These are phyloP conservation scores for Lonchura striata DNA, from an alignment of 2,113 vertebrate species.

Conservation along the genomic window DNA sequence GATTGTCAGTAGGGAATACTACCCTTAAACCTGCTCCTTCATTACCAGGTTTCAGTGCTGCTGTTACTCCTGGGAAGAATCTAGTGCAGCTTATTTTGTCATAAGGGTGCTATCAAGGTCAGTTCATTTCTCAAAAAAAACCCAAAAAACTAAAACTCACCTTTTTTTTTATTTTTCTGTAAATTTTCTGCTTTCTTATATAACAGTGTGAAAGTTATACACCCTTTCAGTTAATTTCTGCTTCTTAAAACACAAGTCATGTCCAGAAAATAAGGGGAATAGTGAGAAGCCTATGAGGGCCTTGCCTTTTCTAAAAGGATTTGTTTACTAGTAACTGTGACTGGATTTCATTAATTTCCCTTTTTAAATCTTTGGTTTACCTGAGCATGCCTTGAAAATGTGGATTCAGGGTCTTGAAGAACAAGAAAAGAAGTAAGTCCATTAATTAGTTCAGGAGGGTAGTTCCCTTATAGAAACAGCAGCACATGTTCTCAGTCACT, in stretches of 20 bases:
- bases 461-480: not conserved
- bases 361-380: not conserved
- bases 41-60: not conserved
- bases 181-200: not conserved
- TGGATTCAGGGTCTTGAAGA: not conserved
- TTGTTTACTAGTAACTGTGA: not conserved
- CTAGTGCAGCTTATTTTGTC: not conserved
- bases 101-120: not conserved
- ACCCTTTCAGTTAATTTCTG: not conserved
- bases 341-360: not conserved
- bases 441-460: not conserved
- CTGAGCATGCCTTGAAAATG: not conserved
- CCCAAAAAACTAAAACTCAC: not conserved
- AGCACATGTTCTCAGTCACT: not conserved
- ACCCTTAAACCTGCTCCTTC: not conserved
- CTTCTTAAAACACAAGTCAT: not conserved
- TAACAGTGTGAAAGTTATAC: not conserved
- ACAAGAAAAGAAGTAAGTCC: not conserved
- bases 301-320: not conserved
- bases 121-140: not conserved
- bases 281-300: not conserved
- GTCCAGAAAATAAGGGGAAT: not conserved
- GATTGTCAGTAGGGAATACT: not conserved
- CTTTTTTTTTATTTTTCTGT: not conserved
- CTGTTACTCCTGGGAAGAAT: not conserved